Percentiles rank a stretch among this genome's conserved stretches.
Evolutionary conservation across 2,797 vertebrate species (phyloP).

Genomic region (Coregonus suidteri): DNA sequence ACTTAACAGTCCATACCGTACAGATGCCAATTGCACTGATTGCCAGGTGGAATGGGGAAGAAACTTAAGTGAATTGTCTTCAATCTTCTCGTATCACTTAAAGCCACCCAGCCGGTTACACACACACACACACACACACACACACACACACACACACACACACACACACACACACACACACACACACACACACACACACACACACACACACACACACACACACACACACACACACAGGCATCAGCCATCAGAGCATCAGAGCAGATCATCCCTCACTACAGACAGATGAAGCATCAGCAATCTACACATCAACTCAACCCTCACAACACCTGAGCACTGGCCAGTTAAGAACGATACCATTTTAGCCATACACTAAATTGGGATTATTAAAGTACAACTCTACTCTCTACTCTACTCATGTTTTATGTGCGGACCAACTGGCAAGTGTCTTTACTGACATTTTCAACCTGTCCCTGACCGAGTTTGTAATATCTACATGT

Average conservation of each 20-base stretch:
- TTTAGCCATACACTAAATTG: too few species aligned
- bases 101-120: not conserved
- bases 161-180: not conserved
- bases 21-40: constrained; percentile 81
- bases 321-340: not conserved
- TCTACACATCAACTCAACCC: constrained; percentile 54
- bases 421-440: too few species aligned
- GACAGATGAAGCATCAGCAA: constrained; percentile 88
- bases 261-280: constrained; percentile 65
- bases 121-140: not conserved
- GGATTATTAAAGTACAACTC: too few species aligned
- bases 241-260: constrained; percentile 71
- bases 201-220: too few species aligned
- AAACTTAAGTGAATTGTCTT: constrained; percentile 94
- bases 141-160: not conserved
- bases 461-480: too few species aligned
- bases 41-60: constrained; percentile 85
- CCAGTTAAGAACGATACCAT: too few species aligned
- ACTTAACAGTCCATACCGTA: constrained; percentile 61
- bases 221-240: too few species aligned
- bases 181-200: too few species aligned
- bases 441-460: too few species aligned
- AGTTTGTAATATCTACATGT: too few species aligned
- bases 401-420: too few species aligned
- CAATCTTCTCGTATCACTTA: constrained; percentile 94